Evolutionary conservation across 2,888 invertebrate species (phyloP), one percentile per base, ranked within the genome.

Genomic region (Hylaea fasciaria): DNA sequence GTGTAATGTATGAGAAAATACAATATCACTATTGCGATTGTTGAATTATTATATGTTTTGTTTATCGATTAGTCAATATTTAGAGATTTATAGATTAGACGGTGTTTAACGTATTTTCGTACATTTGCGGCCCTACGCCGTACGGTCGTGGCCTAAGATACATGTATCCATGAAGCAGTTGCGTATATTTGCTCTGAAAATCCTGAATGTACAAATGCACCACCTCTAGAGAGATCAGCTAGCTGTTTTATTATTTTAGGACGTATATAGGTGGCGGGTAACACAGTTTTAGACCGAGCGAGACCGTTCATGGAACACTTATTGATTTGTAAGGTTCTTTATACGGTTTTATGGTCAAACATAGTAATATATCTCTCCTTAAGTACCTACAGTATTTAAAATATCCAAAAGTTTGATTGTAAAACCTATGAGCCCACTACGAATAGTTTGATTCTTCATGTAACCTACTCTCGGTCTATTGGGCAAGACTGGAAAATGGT

Each of bases 181-280:
- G 41, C 60, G 61, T 59, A 69, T 71, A 70, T 77, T 81, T 80
- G 86, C 86, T 88, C 84, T 78, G 78, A 76, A 70, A 86, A 88
- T 86, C 91, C 91, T 91, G 89, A 83, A 88, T 85, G 91, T 91
- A 91, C 91, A 91, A 91, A 79, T 75, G 77, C 83, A 77, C 79
- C 74, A 69, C 73, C 64, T 75, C 77, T 86, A 85, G 83, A 79
- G 75, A 76, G 70, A 71, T 77, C 80, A 72, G 82, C 81, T 86
- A 89, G 83, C 73, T 60, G 45, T 59, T 59, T 78, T 74, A 60
- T 78, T 79, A 74, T 80, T 73, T 81, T 85, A 85, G 82, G 71
- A 76, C 69, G 71, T 76, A 78, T 72, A 70, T 78, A 81, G 74
- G 71, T 62, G 61, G 64, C 69, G 72, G 74, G 74, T 56, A 60